These are phyloP conservation scores for Gastrophysa polygoni DNA, from an alignment of 2,888 invertebrate species.

Conservation along the genomic window DNA sequence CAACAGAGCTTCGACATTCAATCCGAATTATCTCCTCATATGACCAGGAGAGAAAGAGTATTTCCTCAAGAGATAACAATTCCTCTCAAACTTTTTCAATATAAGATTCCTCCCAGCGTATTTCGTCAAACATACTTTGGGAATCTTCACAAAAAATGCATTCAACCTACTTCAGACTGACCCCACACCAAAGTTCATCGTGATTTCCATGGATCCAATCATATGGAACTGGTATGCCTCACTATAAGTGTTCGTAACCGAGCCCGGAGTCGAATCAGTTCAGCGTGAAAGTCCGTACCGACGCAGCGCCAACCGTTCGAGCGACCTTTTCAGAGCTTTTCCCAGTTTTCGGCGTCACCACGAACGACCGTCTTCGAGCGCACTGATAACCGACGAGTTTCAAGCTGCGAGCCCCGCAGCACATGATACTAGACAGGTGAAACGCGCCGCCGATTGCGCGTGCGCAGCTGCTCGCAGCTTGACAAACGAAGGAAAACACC, in stretches of 20 bases:
- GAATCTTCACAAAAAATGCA: no score
- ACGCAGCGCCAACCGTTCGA: not conserved
- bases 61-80: no score
- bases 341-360: not conserved
- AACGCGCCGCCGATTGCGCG: not conserved
- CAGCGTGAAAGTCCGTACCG: no score
- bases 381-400: not conserved
- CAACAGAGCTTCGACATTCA: no score
- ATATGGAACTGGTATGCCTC: not conserved
- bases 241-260: not conserved
- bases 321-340: conserved; percentile 1
- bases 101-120: no score
- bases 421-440: conserved; percentile 15
- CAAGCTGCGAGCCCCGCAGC: conserved; percentile 11
- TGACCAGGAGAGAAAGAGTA: no score
- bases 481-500: conserved; percentile 15
- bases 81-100: no score
- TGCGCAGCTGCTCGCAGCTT: not conserved
- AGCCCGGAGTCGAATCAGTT: not conserved
- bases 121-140: no score
- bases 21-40: no score
- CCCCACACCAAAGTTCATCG: no score
- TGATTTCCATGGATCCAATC: no score
- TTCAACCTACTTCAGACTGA: no score
- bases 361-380: conserved; percentile 1